These are phyloP conservation scores for Antheraea assamensis DNA, from an alignment of 2,888 invertebrate species.

Conservation along the genomic window DNA sequence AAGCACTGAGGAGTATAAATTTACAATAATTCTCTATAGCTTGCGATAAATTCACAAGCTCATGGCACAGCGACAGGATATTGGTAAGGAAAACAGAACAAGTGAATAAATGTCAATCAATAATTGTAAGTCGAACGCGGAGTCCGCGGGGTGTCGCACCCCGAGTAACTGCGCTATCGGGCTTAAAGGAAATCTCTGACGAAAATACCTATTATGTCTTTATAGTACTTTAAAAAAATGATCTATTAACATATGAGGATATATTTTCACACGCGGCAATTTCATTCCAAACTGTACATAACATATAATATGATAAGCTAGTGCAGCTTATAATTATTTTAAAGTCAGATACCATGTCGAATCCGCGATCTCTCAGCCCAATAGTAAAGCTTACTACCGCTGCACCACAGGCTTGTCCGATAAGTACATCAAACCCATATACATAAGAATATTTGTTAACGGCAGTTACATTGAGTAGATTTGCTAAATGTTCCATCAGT, in stretches of 20 bases:
- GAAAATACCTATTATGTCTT: not conserved
- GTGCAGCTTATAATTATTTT: too few relatives aligned
- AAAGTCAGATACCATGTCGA: too few relatives aligned
- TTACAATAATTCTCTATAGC: not conserved
- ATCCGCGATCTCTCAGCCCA: too few relatives aligned
- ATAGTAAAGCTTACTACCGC: too few relatives aligned
- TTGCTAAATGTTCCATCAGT: not conserved
- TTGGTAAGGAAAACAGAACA: conserved; percentile 31
- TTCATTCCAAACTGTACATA: too few relatives aligned
- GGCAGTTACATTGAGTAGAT: not conserved
- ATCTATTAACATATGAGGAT: too few relatives aligned
- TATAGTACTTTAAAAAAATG: not conserved
- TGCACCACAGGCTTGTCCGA: not conserved
- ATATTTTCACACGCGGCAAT: too few relatives aligned
- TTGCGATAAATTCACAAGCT: too few relatives aligned
- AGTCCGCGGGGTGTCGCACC: conserved; percentile 20
- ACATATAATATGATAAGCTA: too few relatives aligned
- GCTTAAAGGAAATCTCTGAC: not conserved
- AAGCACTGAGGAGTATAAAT: too few relatives aligned
- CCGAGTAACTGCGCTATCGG: not conserved
- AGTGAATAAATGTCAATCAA: conserved; percentile 40
- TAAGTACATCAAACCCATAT: not conserved
- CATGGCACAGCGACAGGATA: not conserved
- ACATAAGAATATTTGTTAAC: not conserved
- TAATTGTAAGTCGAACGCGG: conserved; percentile 17